Evolutionary conservation across 2,113 vertebrate genomes (phyloP).

Genomic region (Spilogale gracilis): DNA sequence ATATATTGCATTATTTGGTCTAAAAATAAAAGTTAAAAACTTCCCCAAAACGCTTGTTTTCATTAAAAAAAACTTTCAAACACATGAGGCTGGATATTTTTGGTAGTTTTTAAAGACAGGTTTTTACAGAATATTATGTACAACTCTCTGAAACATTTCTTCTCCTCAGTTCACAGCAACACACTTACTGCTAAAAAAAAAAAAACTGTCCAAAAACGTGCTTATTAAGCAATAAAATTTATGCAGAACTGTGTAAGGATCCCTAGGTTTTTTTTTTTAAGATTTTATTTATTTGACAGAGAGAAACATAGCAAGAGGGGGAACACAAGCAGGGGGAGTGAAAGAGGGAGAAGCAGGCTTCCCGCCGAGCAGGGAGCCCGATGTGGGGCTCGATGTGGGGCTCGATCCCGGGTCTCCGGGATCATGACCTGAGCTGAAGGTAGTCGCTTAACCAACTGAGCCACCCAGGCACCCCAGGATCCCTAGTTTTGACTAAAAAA

Average conservation of each 20-base stretch:
- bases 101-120: not conserved
- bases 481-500: not conserved
- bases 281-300: too few relatives aligned
- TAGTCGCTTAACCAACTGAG: too few relatives aligned
- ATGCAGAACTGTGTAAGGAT: not conserved
- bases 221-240: conserved; percentile 25
- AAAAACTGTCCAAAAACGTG: not conserved
- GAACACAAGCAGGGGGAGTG: too few relatives aligned
- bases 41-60: not conserved
- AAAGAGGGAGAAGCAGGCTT: too few relatives aligned
- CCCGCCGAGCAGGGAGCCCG: too few relatives aligned
- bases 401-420: too few relatives aligned
- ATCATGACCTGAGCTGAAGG: too few relatives aligned
- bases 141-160: not conserved
- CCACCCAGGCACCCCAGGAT: not conserved
- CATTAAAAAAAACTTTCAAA: conserved; percentile 9
- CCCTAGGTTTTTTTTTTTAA: not conserved
- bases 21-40: not conserved
- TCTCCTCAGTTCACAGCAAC: not conserved
- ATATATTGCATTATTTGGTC: conserved; percentile 25
- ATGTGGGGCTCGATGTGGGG: too few relatives aligned
- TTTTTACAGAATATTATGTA: not conserved
- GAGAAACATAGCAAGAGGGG: too few relatives aligned
- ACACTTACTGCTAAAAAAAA: not conserved
- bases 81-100: not conserved